A percentile compares a stretch with the other conserved stretches of the same genome.
These are phyloP conservation scores for Volucella inflata DNA, from an alignment of 2,888 invertebrate genomes.

Conservation along the genomic window DNA sequence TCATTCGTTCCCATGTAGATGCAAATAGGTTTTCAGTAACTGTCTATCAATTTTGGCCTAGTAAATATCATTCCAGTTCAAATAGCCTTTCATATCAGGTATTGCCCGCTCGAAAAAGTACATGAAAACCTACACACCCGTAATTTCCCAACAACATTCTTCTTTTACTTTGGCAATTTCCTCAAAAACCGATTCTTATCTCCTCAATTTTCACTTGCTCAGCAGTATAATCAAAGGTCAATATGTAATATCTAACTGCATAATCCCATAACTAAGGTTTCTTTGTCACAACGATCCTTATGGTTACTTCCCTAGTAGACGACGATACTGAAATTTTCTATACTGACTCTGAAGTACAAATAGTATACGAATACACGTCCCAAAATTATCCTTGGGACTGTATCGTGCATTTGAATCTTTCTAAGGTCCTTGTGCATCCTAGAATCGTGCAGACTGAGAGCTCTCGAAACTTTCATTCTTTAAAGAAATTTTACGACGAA, in stretches of 20 bases:
- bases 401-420: not conserved
- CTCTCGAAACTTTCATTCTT: not conserved
- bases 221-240: constrained; percentile 48
- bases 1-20: too few relatives aligned
- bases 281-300: not conserved
- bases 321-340: not conserved
- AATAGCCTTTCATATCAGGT: not conserved
- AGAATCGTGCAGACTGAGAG: not conserved
- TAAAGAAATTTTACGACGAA: not conserved
- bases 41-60: not conserved
- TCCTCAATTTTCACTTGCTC: constrained; percentile 13
- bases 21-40: too few relatives aligned
- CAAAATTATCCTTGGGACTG: not conserved
- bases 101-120: constrained; percentile 23
- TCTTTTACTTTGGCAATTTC: constrained; percentile 33
- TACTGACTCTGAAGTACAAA: not conserved
- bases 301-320: not conserved
- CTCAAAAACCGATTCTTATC: constrained; percentile 17
- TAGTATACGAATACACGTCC: not conserved
- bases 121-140: constrained; percentile 24
- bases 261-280: constrained; percentile 24
- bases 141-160: constrained; percentile 24
- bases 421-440: not conserved
- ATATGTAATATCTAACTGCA: constrained; percentile 32
- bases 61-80: not conserved